Base-by-base conservation (phyloP, 2,113 vertebrate species). In the Callaeas wilsoni region DNA sequence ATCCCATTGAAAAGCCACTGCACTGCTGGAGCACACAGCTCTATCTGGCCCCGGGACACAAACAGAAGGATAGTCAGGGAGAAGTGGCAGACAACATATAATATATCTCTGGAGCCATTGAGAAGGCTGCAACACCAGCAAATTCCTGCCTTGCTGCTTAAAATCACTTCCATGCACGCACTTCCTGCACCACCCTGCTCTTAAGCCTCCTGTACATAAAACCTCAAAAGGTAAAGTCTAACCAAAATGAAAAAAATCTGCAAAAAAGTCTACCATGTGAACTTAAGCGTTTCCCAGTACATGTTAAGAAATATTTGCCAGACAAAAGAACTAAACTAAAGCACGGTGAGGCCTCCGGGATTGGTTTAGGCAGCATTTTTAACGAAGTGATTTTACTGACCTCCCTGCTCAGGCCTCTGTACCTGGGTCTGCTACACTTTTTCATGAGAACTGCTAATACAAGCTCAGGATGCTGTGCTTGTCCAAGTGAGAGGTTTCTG, bases 261-360 rank as follows among this genome's bases (percentile, higher is more conserved):
- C 11, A 39, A 46, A 59, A 56, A 80, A 46, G 8, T 17, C 26
- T 7, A 65, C 12, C 7, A 8, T 6, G 10, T 32, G 37, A 90
- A 55, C 5, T 30, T 80, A 25, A 63, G 2, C 0, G 0, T 77
- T 68, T 84, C 25, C 27, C 25, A 47, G 12, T 2, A 52, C 21
- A 16, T 9, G 23, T 21, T 42, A 64, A 30, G 53, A 92, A 79
- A 64, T 30, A 73, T 22, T 80, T 80, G 9, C 27, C 50, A 32
- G 16, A 44, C 0, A 6, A 50, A 79, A 68, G 4, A 80, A 56
- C 4, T 33, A 47, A 67, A 42, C 3, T 30, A 52, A 87, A 89
- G 9, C 9, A 69, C 0, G 1, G 9, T 30, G 30, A 49, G 23
- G 8, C 12, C 22, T 79, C 69, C 32, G 33, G 46, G 46, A 33